phyloP scores from a whole-genome alignment of 2,113 vertebrate genomes.

The Hippocampus abdominalis region DNA sequence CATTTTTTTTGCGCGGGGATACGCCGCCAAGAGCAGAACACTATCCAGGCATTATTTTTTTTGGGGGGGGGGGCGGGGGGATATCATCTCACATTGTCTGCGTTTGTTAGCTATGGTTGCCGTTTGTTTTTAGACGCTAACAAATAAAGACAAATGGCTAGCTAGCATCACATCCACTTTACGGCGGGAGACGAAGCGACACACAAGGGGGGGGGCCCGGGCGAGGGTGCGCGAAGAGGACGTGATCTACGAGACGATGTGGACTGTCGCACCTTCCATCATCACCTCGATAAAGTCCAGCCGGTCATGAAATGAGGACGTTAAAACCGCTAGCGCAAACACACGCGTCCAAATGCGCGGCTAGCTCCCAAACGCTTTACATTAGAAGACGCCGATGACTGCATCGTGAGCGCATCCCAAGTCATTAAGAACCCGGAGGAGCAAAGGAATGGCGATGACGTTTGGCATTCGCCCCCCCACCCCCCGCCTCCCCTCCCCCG shows the following conservation, averaged over 20 bases:
- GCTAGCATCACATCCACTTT: conserved; percentile 38
- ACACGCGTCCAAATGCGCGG: conserved; percentile 51
- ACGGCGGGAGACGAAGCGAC: conserved; percentile 30
- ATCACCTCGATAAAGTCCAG: conserved; percentile 71
- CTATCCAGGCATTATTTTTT: background rate
- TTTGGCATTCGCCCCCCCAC: conserved; percentile 50
- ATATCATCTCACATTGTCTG: background rate
- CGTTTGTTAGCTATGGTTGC: background rate
- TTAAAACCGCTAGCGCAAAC: conserved; percentile 66
- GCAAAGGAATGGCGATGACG: conserved; percentile 30
- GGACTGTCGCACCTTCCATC: conserved; percentile 68
- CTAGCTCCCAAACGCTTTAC: conserved; percentile 33
- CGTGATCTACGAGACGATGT: conserved; percentile 63
- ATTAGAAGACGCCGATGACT: conserved; percentile 2
- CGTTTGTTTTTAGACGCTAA: background rate
- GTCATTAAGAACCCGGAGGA: conserved; percentile 30
- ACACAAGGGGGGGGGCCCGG: conserved; percentile 12
- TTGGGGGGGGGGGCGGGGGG: too few relatives aligned
- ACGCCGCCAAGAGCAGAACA: background rate
- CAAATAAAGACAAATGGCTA: conserved; percentile 15
- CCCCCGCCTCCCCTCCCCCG: background rate
- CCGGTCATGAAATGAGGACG: conserved; percentile 74
- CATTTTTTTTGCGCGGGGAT: too few relatives aligned
- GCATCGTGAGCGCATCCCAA: conserved; percentile 23
- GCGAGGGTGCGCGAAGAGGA: conserved; percentile 42